A percentile compares a stretch with the other conserved stretches of the same genome.
phyloP scores from a whole-genome alignment of 2,797 vertebrate genomes.

The Cheirogaleus major region DNA sequence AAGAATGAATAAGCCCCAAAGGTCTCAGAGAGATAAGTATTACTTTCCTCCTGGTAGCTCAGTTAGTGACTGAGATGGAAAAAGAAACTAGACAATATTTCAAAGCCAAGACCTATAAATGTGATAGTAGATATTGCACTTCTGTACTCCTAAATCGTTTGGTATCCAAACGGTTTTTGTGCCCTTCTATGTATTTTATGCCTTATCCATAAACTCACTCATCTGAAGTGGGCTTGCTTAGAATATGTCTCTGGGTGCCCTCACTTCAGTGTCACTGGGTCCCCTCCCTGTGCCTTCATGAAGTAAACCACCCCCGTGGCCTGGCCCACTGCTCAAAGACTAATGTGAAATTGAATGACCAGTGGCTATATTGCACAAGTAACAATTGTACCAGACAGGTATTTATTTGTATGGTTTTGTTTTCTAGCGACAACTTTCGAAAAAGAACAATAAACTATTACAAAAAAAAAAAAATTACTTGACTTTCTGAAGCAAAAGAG shows the following conservation, averaged over 20 bases:
- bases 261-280: not conserved
- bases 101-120: constrained; percentile 43
- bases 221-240: not conserved
- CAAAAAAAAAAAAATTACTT: not conserved
- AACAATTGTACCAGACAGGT: not conserved
- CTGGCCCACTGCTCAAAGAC: not conserved
- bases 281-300: not conserved
- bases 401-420: not conserved
- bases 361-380: not conserved
- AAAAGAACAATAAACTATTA: not conserved
- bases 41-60: constrained; percentile 62
- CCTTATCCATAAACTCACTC: not conserved
- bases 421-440: constrained; percentile 16
- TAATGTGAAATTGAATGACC: not conserved
- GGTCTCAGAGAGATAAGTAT: constrained; percentile 72
- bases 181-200: not conserved
- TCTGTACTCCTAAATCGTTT: not conserved
- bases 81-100: constrained; percentile 60
- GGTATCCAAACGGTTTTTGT: not conserved
- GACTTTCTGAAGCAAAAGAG: constrained; percentile 36
- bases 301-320: not conserved
- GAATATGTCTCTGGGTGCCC: not conserved
- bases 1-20: constrained; percentile 73
- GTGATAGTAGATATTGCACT: not conserved
- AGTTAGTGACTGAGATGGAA: constrained; percentile 58